A percentile compares a stretch with the other conserved stretches of the same genome.
Conservation (phyloP, 2,113 vertebrate species). For the Neomonachus schauinslandi region DNA sequence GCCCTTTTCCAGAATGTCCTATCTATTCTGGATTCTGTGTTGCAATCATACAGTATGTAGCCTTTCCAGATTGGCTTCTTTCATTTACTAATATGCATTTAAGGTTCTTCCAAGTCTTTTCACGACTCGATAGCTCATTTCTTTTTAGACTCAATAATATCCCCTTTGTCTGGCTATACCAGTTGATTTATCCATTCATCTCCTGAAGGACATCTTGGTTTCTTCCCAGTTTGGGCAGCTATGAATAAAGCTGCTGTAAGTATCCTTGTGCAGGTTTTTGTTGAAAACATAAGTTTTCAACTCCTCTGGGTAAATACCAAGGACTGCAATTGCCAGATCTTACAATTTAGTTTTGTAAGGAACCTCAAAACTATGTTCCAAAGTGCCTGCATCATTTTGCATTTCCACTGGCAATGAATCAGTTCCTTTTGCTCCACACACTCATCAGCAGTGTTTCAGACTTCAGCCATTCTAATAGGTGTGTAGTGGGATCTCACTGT, state of each 20-base stretch:
- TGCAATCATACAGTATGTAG: background rate
- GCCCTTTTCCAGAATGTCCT: background rate
- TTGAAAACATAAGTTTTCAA: background rate
- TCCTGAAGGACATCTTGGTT: background rate
- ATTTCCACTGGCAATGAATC: background rate
- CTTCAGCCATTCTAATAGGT: background rate
- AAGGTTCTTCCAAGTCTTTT: background rate
- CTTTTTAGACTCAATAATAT: background rate
- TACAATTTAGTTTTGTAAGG: background rate
- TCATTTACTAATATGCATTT: background rate
- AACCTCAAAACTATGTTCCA: background rate
- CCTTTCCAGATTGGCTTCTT: background rate
- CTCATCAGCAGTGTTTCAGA: background rate
- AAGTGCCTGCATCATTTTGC: background rate
- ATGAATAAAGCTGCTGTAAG: background rate
- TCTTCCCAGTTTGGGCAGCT: background rate
- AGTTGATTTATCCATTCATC: background rate
- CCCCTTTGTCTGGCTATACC: background rate
- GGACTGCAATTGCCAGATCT: background rate
- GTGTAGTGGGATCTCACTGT: background rate
- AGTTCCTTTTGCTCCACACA: background rate
- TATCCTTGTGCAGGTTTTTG: background rate
- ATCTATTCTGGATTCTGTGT: background rate
- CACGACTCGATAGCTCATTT: background rate
- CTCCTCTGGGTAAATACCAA: background rate